Percentiles rank a stretch among this genome's conserved stretches.
These are phyloP conservation scores for Streptopelia turtur DNA, from an alignment of 2,797 vertebrate species.

Conservation along the genomic window DNA sequence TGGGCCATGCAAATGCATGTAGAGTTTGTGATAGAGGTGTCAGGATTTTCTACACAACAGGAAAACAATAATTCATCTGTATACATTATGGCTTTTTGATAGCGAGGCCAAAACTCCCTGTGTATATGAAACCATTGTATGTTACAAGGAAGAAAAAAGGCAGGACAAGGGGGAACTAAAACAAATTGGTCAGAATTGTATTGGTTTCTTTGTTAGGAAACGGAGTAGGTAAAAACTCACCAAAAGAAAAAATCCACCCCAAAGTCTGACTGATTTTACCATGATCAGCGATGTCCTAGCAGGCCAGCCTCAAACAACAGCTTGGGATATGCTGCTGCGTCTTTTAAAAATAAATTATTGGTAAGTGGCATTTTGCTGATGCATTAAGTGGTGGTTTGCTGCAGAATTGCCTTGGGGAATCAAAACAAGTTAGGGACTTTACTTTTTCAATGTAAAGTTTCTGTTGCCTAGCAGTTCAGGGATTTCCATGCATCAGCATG, in stretches of 20 bases:
- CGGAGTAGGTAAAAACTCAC: not conserved
- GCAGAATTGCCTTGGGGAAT: not conserved
- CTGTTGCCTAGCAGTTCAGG: not conserved
- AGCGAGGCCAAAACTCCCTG: not conserved
- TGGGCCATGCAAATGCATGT: not conserved
- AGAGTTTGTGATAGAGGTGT: not conserved
- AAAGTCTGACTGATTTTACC: not conserved
- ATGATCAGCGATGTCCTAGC: rapidly evolving
- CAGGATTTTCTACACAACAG: not conserved
- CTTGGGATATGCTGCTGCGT: not conserved
- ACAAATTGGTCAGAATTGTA: not conserved
- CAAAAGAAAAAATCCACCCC: not conserved
- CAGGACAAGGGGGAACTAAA: not conserved
- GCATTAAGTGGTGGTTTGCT: not conserved
- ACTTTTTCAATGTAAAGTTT: not conserved
- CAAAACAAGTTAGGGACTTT: not conserved
- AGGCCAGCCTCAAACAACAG: not conserved
- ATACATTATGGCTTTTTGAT: not conserved
- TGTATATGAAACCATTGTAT: not conserved
- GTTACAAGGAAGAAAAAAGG: not conserved
- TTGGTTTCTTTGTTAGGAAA: not conserved
- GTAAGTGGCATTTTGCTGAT: conserved; percentile 9
- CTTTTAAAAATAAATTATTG: not conserved
- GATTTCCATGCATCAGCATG: not conserved
- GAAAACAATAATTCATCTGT: not conserved